Base-by-base conservation (phyloP, 1,140 invertebrate species). In the Leptoteleia sp. region DNA sequence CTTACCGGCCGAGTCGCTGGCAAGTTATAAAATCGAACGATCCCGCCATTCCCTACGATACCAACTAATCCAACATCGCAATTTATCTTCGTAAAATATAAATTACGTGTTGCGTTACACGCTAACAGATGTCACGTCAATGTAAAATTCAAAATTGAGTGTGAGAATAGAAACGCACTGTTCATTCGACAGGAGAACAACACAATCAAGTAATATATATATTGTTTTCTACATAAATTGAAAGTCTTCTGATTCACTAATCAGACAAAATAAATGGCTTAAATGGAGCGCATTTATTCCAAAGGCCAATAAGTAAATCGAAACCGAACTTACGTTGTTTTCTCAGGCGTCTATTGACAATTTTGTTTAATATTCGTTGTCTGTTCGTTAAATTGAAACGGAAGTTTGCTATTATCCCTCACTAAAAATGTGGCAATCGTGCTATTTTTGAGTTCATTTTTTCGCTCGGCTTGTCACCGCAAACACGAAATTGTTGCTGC, bases 141-240 rank as follows among this genome's bases (percentile, higher is more conserved):
- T 2, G 1, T 2, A 0, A 7, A 55, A 42, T 55, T 55, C 37
- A 55, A 55, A 55, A 55, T 40, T 29, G 13, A 55, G 52, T 55
- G 52, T 42, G 52, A 55, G 52, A 55, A 55, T 55, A 40, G 52
- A 55, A 55, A 55, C 19, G 52, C 31, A 52, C 22, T 55, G 37
- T 29, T 12, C 33, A 16, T 29, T 12, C 33, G 35, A 29, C 27
- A 27, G 25, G 45, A 59, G 38, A 40, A 59, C 38, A 59, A 54
- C 27, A 65, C 43, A 54, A 65, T 54, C 54, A 48, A 65, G 38
- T 65, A 43, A 65, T 65, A 48, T 65, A 43, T 35, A 65, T n/a
- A n/a, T n/a, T n/a, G n/a, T n/a, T n/a, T n/a, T n/a, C n/a, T n/a
- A n/a, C n/a, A n/a, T n/a, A n/a, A n/a, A n/a, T n/a, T n/a, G n/a